Evolutionary conservation across 2,888 invertebrate genomes (phyloP), one percentile per base, ranked within the genome.

Genomic region (Pristionchus entomophagus): DNA sequence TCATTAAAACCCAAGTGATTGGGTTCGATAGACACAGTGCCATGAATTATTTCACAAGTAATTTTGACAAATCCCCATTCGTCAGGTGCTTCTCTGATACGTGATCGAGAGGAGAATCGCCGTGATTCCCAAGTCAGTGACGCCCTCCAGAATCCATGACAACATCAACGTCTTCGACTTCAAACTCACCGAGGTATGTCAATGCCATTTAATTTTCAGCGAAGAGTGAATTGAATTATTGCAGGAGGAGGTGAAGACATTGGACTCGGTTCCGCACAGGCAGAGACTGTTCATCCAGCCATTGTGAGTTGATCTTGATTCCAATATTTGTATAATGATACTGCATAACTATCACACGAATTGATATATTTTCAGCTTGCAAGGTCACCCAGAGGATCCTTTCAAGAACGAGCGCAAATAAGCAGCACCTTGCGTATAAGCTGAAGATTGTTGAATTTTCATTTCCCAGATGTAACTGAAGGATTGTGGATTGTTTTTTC

Each of bases 341-440:
- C n/a, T n/a, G n/a, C n/a, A n/a, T 65, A 14, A 45, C 22, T 12
- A n/a, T 41, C n/a, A n/a, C n/a, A n/a, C n/a, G n/a, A n/a, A n/a
- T n/a, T n/a, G n/a, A n/a, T n/a, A 49, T 17, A 29, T 35, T 88
- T 90, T 87, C 88, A 90, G 89, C 86, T 88, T 89, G 89, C 73
- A 49, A 19, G 89, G 89, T 22, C 89, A 89, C 41, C 88, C 89
- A 29, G 89, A 90, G 45, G 90, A 89, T 56, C 84, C 89, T 1
- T 89, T 89, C 85, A 86, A 81, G 56, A 65, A 41, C 65, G 89
- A 90, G 78, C 82, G 87, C 49, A 26, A 56, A 26, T 87, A 84
- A 86, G 56, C 19, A n/a, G 29, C 35, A 0, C 14, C 35, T 35
- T 17, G 65, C 17, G n/a, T n/a, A n/a, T n/a, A 29, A 19, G 19